phyloP scores from a whole-genome alignment of 2,797 vertebrate genomes.

The Sebastes trivittatus region DNA sequence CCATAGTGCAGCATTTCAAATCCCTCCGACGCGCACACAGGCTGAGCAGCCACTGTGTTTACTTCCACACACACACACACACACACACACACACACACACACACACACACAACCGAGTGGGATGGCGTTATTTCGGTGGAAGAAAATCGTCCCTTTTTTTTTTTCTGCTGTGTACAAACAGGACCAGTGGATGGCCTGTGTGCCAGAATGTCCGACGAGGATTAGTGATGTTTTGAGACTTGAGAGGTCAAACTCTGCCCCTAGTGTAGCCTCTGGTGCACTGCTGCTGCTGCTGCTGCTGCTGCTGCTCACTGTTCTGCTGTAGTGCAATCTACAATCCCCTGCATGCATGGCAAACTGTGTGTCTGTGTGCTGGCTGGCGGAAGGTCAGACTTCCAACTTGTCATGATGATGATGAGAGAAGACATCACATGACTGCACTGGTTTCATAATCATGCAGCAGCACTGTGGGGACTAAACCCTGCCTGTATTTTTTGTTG shows the following conservation, averaged over 20 bases:
- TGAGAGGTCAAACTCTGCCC: slow-evolving; percentile 84
- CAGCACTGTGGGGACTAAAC: slow-evolving; percentile 67
- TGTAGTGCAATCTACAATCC: slow-evolving; percentile 66
- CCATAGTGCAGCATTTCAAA: slow-evolving; percentile 55
- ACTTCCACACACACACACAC: slow-evolving; percentile 8
- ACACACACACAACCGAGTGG: slow-evolving; percentile 2
- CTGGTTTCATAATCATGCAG: slow-evolving; percentile 80
- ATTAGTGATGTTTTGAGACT: slow-evolving; percentile 83
- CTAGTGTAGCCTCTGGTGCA: slow-evolving; percentile 72
- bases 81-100: slow-evolving; percentile 4
- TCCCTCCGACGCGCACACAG: slow-evolving; percentile 35
- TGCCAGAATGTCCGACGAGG: slow-evolving; percentile 74
- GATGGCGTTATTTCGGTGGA: slow-evolving; percentile 21
- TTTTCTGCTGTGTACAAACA: not conserved
- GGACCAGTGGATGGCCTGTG: slow-evolving; percentile 59
- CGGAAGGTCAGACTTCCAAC: slow-evolving; percentile 80
- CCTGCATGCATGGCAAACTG: slow-evolving; percentile 66
- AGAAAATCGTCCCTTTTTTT: not conserved
- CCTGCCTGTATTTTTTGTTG: slow-evolving; percentile 20
- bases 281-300: slow-evolving; percentile 53
- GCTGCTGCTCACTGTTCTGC: not conserved
- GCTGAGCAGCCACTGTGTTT: slow-evolving; percentile 5
- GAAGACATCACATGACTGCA: slow-evolving; percentile 77
- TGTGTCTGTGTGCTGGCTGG: slow-evolving; percentile 62
- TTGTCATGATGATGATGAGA: slow-evolving; percentile 79